These are phyloP conservation scores for Neotragus pygmaeus DNA, from an alignment of 2,113 vertebrate species.

Conservation along the genomic window DNA sequence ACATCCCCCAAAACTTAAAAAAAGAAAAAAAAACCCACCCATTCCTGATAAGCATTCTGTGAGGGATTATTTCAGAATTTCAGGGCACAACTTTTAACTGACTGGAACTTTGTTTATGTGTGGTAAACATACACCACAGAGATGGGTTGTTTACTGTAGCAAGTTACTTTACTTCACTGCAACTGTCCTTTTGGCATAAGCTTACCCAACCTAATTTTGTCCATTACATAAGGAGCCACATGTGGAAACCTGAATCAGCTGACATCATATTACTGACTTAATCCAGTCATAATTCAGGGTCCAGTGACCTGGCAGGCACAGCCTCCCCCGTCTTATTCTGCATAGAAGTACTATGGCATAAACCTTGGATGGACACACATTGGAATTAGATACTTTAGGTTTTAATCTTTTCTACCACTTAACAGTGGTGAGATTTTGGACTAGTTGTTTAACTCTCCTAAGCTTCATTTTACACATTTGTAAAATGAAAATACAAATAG, in stretches of 20 bases:
- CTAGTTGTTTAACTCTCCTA: background rate
- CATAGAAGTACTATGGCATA: background rate
- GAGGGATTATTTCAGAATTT: background rate
- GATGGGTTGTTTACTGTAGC: background rate
- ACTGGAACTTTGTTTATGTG: background rate
- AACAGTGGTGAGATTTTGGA: background rate
- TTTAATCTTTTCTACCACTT: background rate
- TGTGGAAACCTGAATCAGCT: slow-evolving; percentile 15
- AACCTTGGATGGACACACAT: background rate
- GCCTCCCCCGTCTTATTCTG: background rate
- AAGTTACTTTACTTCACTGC: background rate
- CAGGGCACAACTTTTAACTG: background rate
- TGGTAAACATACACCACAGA: background rate
- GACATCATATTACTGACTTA: background rate
- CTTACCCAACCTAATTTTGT: slow-evolving; percentile 18
- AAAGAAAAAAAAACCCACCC: background rate
- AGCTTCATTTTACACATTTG: background rate
- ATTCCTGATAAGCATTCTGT: background rate
- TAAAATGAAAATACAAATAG: background rate
- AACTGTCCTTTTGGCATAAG: background rate
- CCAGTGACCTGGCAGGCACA: background rate
- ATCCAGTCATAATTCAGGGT: background rate
- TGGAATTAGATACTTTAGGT: background rate
- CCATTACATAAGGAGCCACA: background rate
- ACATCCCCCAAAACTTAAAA: background rate